phyloP scores from a whole-genome alignment of 2,113 vertebrate genomes.

The Callaeas wilsoni region DNA sequence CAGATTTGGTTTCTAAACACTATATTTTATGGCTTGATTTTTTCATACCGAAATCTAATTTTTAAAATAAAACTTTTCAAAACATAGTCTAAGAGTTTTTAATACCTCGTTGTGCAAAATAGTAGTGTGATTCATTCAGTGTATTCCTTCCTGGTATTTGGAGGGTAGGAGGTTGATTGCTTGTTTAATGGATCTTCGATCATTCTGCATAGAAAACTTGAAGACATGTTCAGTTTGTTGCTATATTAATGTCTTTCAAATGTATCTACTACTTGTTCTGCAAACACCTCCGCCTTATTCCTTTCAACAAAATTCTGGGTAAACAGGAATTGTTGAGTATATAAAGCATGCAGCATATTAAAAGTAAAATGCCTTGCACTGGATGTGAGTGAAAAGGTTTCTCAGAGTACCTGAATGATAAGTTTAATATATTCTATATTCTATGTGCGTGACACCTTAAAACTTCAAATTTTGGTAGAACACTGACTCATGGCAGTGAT shows the following conservation, averaged over 20 bases:
- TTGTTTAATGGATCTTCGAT: constrained; percentile 1
- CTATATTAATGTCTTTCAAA: background rate
- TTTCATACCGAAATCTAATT: background rate
- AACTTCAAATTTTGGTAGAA: background rate
- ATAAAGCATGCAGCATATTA: background rate
- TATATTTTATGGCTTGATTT: background rate
- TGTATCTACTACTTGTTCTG: background rate
- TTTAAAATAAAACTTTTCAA: background rate
- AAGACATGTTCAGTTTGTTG: background rate
- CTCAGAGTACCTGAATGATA: background rate
- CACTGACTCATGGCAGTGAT: background rate
- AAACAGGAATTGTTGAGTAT: background rate
- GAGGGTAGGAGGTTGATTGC: background rate
- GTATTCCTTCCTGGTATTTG: background rate
- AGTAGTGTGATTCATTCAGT: background rate
- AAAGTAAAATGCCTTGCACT: background rate
- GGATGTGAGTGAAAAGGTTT: background rate
- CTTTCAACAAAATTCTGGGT: background rate
- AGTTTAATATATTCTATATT: background rate
- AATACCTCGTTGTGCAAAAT: background rate
- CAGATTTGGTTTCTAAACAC: background rate
- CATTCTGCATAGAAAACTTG: background rate
- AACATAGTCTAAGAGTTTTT: background rate
- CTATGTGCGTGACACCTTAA: background rate
- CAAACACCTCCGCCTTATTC: background rate